phyloP scores from a whole-genome alignment of 2,797 vertebrate species.

The Emys orbicularis region DNA sequence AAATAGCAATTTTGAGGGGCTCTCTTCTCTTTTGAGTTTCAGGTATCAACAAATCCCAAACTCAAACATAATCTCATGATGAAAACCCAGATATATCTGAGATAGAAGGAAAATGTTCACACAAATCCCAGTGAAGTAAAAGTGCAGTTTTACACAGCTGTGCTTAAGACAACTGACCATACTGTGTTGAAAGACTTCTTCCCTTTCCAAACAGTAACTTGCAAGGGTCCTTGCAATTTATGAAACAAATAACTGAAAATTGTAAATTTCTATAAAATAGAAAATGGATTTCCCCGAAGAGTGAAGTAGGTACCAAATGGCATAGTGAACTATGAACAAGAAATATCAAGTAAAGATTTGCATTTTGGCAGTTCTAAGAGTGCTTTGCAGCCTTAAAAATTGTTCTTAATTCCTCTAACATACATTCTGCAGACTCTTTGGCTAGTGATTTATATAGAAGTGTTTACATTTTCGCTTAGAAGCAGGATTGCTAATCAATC shows the following conservation, averaged over 20 bases:
- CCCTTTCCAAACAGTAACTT: background rate
- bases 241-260: background rate
- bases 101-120: background rate
- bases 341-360: background rate
- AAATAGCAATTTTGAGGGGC: background rate
- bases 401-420: slow-evolving; percentile 43
- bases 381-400: slow-evolving; percentile 21
- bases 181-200: background rate
- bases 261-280: background rate
- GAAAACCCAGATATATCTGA: background rate
- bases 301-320: background rate
- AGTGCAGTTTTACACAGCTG: background rate
- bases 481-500: slow-evolving; percentile 74
- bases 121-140: background rate
- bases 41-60: background rate
- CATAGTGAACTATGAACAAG: background rate
- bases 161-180: background rate
- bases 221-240: background rate
- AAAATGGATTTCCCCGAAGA: background rate
- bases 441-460: slow-evolving; percentile 60
- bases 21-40: background rate
- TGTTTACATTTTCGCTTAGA: slow-evolving; percentile 50
- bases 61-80: background rate
- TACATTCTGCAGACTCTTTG: slow-evolving; percentile 8
- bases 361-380: slow-evolving; percentile 32